phyloP scores from a whole-genome alignment of 2,797 vertebrate genomes.

The Salmo trutta region DNA sequence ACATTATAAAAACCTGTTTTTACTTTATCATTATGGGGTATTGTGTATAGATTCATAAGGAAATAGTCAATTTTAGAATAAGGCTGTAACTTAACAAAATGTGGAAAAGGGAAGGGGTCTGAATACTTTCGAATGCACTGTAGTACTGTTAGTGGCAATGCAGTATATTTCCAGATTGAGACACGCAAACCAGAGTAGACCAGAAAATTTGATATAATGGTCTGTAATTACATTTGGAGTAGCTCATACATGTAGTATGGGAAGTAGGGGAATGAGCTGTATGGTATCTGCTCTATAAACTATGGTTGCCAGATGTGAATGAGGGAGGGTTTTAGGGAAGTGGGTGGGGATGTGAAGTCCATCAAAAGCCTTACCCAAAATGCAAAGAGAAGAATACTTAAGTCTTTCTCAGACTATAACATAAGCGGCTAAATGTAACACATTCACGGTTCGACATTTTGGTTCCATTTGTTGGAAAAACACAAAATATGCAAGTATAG shows the following conservation, averaged over 20 bases:
- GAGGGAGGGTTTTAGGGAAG: neutral
- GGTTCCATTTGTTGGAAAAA: too few relatives aligned
- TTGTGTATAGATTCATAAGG: too few relatives aligned
- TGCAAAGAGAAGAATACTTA: neutral
- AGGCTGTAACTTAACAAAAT: too few relatives aligned
- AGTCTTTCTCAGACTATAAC: neutral
- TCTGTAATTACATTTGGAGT: conserved; percentile 29
- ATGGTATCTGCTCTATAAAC: neutral
- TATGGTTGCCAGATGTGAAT: neutral
- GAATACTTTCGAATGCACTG: too few relatives aligned
- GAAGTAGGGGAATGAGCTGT: conserved; percentile 44
- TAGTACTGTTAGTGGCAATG: too few relatives aligned
- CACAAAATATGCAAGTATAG: neutral
- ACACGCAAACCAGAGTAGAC: neutral
- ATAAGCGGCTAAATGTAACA: too few relatives aligned
- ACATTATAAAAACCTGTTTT: too few relatives aligned
- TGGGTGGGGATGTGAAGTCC: too few relatives aligned
- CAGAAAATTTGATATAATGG: conserved; percentile 2
- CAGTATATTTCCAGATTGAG: neutral
- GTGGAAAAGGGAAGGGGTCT: too few relatives aligned
- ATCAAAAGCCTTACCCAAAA: neutral
- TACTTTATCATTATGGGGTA: too few relatives aligned
- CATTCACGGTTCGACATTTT: too few relatives aligned
- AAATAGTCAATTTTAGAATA: too few relatives aligned
- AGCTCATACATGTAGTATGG: conserved; percentile 33